These are phyloP conservation scores for Pseudolycoriella hygida DNA, from an alignment of 2,888 invertebrate genomes.

Conservation along the genomic window DNA sequence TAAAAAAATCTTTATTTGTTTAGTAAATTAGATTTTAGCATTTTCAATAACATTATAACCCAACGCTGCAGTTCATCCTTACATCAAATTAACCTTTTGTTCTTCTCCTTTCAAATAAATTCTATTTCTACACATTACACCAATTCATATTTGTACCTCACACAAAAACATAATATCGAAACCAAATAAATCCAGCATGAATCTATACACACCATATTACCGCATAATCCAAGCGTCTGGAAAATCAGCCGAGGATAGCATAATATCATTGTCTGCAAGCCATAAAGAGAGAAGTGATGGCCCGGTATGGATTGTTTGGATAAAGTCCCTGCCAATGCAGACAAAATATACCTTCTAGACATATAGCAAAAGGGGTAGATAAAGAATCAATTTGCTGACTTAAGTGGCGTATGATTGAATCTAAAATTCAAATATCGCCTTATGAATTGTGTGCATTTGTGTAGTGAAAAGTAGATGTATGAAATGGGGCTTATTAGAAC, in stretches of 20 bases:
- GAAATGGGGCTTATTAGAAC: too few relatives aligned
- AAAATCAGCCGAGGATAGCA: background rate
- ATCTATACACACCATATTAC: background rate
- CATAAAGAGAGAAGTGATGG: too few relatives aligned
- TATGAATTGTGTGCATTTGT: conserved; percentile 1
- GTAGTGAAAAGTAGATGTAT: background rate
- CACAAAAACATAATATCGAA: background rate
- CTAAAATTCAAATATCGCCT: conserved; percentile 7
- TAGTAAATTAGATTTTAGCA: too few relatives aligned
- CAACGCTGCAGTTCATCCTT: background rate
- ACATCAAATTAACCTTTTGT: background rate
- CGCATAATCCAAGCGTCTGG: background rate
- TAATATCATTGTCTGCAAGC: background rate
- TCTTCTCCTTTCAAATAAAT: background rate
- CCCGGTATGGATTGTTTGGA: background rate
- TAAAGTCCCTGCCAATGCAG: background rate
- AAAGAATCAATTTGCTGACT: conserved; percentile 9
- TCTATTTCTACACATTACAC: background rate
- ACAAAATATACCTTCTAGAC: background rate
- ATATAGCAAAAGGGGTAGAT: conserved; percentile 2
- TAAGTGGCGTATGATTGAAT: conserved; percentile 9
- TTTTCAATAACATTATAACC: too few relatives aligned
- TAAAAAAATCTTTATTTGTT: too few relatives aligned
- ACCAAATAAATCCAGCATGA: background rate
- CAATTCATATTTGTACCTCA: background rate